phyloP scores from a whole-genome alignment of 2,113 vertebrate genomes.

The Rynchops niger region DNA sequence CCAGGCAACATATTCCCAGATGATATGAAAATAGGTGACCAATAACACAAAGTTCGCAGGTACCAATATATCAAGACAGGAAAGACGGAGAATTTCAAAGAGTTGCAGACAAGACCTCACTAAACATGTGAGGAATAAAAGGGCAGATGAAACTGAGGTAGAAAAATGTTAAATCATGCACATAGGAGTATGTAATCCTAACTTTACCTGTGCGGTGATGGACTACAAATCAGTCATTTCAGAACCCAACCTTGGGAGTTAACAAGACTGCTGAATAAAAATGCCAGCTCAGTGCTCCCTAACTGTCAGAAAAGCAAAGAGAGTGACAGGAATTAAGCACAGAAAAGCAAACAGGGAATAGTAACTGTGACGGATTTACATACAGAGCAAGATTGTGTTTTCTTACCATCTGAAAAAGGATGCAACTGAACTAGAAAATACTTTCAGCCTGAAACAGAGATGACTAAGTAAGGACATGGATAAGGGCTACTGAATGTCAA shows the following conservation, averaged over 20 bases:
- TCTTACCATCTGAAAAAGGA: neutral
- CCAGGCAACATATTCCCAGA: neutral
- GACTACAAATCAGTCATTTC: neutral
- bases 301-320: neutral
- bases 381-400: neutral
- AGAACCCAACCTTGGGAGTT: neutral
- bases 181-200: neutral
- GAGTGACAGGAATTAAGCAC: neutral
- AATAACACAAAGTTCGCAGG: neutral
- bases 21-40: neutral
- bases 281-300: neutral
- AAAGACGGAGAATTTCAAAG: neutral
- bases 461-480: neutral
- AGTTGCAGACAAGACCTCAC: neutral
- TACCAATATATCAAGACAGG: neutral
- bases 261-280: neutral
- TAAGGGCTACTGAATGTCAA: neutral
- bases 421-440: neutral
- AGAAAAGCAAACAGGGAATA: neutral
- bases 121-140: neutral
- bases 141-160: neutral
- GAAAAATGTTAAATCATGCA: neutral
- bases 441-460: neutral
- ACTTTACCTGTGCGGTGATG: neutral
- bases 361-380: neutral